Evolutionary conservation across 1,140 invertebrate species (phyloP).

Genomic region (Drosophila biarmipes): DNA sequence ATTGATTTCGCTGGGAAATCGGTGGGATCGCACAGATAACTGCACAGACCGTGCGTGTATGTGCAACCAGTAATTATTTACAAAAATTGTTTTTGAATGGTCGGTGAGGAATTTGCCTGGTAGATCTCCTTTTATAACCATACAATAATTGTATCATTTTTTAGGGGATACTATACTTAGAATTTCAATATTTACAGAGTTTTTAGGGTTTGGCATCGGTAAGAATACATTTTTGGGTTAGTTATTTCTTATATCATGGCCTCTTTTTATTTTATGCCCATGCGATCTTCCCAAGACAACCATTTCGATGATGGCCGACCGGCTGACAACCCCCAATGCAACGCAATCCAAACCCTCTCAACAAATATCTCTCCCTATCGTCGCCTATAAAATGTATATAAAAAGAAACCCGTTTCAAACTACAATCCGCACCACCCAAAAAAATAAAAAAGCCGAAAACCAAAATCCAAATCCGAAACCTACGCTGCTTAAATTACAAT

Average conservation of each 20-base stretch:
- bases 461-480: slow-evolving; percentile 28
- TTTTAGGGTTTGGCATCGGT: too few species aligned
- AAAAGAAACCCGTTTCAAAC: slow-evolving; percentile 37
- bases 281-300: slow-evolving; percentile 8
- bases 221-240: too few species aligned
- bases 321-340: slow-evolving; percentile 14
- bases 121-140: too few species aligned
- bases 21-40: slow-evolving; percentile 11
- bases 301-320: slow-evolving; percentile 27
- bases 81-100: slow-evolving; percentile 1
- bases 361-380: background rate
- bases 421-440: slow-evolving; percentile 35
- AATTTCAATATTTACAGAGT: too few species aligned
- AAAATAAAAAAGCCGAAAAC: slow-evolving; percentile 12
- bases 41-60: background rate
- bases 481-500: slow-evolving; percentile 60
- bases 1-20: slow-evolving; percentile 56
- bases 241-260: background rate
- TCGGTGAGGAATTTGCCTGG: background rate
- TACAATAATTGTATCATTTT: too few species aligned
- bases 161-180: too few species aligned
- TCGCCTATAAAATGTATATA: background rate
- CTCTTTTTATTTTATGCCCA: background rate
- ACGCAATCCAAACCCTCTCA: slow-evolving; percentile 5
- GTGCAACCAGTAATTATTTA: slow-evolving; percentile 22